Conservation (phyloP, 2,888 invertebrate species). For the Octodonta nipae region DNA sequence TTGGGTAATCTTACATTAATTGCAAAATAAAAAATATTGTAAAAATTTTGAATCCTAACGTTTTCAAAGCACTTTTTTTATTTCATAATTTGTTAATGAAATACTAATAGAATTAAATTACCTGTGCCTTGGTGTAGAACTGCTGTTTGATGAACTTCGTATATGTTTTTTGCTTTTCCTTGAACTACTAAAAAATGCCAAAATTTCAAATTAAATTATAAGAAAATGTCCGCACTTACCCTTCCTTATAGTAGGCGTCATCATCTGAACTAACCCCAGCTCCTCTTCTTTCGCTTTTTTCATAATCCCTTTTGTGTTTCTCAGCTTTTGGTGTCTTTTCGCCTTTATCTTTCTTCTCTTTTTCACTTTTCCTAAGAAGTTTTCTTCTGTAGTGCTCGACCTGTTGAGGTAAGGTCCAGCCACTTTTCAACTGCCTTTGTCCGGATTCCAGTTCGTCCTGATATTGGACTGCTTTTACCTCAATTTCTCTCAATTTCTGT, state of each 20-base stretch:
- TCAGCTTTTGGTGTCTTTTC: constrained; percentile 24
- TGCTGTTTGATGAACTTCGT: constrained; percentile 34
- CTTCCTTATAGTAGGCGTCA: constrained; percentile 32
- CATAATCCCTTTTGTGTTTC: constrained; percentile 32
- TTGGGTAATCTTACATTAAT: no score
- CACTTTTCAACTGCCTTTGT: constrained; percentile 53
- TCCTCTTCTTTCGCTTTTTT: constrained; percentile 27
- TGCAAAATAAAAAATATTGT: no score
- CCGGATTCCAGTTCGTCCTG: constrained; percentile 92
- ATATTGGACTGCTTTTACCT: constrained; percentile 87
- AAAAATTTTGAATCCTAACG: no score
- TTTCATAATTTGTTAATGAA: constrained; percentile 10
- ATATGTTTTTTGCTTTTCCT: constrained; percentile 36
- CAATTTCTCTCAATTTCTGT: constrained; percentile 74
- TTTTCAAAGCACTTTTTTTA: not conserved
- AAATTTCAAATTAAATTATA: not conserved
- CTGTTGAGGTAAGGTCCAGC: constrained; percentile 67
- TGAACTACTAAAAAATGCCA: constrained; percentile 32
- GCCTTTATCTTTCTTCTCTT: constrained; percentile 31
- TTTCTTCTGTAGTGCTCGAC: constrained; percentile 83
- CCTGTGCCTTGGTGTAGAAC: constrained; percentile 34
- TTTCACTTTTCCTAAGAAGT: constrained; percentile 59
- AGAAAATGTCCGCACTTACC: constrained; percentile 27
- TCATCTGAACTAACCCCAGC: constrained; percentile 29
- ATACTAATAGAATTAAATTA: no score